A percentile compares a stretch with the other conserved stretches of the same genome.
phyloP scores from a whole-genome alignment of 2,797 vertebrate species.

The Halcyon badia region DNA sequence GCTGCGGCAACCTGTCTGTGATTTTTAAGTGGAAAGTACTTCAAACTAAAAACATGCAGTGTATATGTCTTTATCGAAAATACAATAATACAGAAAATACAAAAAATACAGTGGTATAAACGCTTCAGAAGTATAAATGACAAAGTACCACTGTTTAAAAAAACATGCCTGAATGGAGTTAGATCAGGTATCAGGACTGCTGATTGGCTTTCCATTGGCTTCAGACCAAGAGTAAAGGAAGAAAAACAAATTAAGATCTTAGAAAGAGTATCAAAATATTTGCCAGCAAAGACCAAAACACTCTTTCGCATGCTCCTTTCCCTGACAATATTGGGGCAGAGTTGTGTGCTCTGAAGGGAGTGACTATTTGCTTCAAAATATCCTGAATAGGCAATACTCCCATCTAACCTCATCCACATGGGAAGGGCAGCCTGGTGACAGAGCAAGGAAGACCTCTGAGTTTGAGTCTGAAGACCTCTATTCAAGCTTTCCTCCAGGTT shows the following conservation, averaged over 20 bases:
- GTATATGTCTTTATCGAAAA: neutral
- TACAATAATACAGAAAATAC: neutral
- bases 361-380: slow-evolving; percentile 11
- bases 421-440: neutral
- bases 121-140: slow-evolving; percentile 11
- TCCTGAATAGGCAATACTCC: neutral
- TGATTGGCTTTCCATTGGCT: slow-evolving; percentile 43
- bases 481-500: neutral
- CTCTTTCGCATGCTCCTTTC: slow-evolving; percentile 20
- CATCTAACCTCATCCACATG: neutral
- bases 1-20: slow-evolving; percentile 27
- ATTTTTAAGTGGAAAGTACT: neutral
- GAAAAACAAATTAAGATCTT: slow-evolving; percentile 56
- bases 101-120: neutral
- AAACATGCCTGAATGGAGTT: neutral
- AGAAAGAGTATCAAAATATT: slow-evolving; percentile 45
- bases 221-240: neutral
- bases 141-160: slow-evolving; percentile 22
- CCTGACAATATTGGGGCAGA: neutral
- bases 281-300: neutral
- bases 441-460: neutral
- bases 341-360: neutral
- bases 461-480: neutral
- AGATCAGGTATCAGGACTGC: slow-evolving; percentile 29
- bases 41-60: neutral